Evolutionary conservation across 2,888 invertebrate species (phyloP), one percentile per base, ranked within the genome.

Genomic region (Hypselothyrea guttata): DNA sequence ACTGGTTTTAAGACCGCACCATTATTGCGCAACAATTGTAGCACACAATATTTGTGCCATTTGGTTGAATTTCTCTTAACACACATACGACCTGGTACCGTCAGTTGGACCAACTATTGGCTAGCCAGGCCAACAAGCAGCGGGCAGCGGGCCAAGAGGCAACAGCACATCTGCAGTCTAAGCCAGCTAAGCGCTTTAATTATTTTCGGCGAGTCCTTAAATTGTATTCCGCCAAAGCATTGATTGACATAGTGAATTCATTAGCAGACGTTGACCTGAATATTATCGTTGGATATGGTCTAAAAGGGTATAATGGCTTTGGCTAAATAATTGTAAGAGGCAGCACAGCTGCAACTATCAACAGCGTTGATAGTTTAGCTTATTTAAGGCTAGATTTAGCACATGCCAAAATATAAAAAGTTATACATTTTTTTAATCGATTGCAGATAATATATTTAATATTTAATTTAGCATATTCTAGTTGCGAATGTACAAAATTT

Each of bases 21-120:
- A 46, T 59, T 61, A 57, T 82, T 82, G 81, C 84, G 84, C 86
- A 85, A 82, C 67, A 81, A 69, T 74, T 75, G 71, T 77, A 84
- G 58, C 75, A 84, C 51, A 73, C 69, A 52, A 76, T 67, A 75
- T 83, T 70, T 79, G 70, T 81, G 81, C 86, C 86, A 84, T 75
- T 79, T 79, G 79, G 65, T 73, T 73, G 67, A 83, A 72, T 85
- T 85, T 81, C 79, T 67, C 84, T 62, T 65, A 62, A 73, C 84
- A 81, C 68, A 83, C 63, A 75, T 75, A 61, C 53, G 54, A 54
- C 42, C 42, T 40, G 28, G 22, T 16, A 46, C 34, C 33, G 44
- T 27, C 49, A 13, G 59, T 42, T 48, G 13, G 12, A 22, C 47
- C 8, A 30, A n/a, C 37, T 9, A 7, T 13, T 13, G 34, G 30